Conservation (phyloP, 1,140 invertebrate genomes). For the Drosophila gunungcola region DNA sequence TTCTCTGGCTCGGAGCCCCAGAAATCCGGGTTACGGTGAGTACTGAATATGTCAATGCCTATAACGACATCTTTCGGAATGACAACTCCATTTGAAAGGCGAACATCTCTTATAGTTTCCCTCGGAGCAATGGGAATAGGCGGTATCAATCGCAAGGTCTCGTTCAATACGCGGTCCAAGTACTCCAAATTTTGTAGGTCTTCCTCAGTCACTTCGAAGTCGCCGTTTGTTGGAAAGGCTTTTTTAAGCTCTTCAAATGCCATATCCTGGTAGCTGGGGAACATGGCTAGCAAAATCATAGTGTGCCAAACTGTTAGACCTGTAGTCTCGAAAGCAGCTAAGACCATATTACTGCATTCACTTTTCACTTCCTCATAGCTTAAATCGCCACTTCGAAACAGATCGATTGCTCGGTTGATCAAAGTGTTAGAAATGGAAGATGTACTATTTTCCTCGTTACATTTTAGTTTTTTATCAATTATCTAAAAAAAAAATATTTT, state of each 20-base stretch:
- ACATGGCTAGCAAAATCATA: conserved; percentile 66
- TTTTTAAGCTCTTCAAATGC: conserved; percentile 87
- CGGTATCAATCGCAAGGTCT: conserved; percentile 86
- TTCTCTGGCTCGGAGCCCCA: conserved; percentile 66
- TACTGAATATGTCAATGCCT: conserved; percentile 45
- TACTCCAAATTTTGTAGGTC: conserved; percentile 87
- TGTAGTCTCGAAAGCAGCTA: conserved; percentile 68
- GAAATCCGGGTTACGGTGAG: conserved; percentile 55
- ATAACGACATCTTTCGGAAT: too few relatives aligned
- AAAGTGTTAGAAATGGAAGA: conserved; percentile 1
- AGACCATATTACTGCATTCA: conserved; percentile 53
- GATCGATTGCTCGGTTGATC: conserved; percentile 47
- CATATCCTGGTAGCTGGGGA: conserved; percentile 85
- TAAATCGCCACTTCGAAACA: conserved; percentile 28
- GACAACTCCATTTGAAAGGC: conserved; percentile 44
- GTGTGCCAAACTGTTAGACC: conserved; percentile 40
- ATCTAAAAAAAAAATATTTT: not conserved
- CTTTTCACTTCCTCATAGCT: conserved; percentile 41
- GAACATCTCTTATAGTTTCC: conserved; percentile 37
- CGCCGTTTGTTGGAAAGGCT: conserved; percentile 85
- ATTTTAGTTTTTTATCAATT: conserved; percentile 2
- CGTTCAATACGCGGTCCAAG: conserved; percentile 88
- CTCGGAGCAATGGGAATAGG: conserved; percentile 48
- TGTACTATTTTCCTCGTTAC: not conserved
- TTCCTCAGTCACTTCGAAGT: conserved; percentile 85